Percentiles rank a stretch among this genome's conserved stretches.
Conservation (phyloP, 2,113 vertebrate genomes). For the Perccottus glenii region DNA sequence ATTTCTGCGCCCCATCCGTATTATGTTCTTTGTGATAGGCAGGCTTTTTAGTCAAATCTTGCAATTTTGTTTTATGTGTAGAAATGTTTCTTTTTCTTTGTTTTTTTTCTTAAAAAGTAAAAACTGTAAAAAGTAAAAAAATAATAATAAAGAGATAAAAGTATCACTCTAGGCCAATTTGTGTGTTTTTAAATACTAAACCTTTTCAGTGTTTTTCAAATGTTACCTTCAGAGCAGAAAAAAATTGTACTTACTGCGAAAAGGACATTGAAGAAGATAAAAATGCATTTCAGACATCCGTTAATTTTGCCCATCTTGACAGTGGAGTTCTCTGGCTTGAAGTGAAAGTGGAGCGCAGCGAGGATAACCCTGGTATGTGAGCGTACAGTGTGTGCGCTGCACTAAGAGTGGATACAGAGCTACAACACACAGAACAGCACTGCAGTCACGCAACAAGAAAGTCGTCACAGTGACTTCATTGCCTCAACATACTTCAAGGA, state of each 20-base stretch:
- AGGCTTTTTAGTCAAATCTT: no score
- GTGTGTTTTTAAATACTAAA: background rate
- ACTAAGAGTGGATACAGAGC: conserved; percentile 3
- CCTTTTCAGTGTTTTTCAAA: background rate
- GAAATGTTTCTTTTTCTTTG: no score
- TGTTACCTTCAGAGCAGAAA: background rate
- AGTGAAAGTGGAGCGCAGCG: background rate
- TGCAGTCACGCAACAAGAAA: background rate
- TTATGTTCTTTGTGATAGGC: no score
- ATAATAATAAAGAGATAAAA: no score
- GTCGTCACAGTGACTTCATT: no score
- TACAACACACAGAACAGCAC: conserved; percentile 4
- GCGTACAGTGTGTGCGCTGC: background rate
- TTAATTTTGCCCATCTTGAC: conserved; percentile 69
- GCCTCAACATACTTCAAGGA: no score
- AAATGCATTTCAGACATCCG: conserved; percentile 64
- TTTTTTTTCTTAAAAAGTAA: no score
- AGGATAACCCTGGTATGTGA: background rate
- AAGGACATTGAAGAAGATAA: conserved; percentile 68
- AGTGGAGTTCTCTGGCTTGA: background rate
- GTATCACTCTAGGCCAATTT: background rate
- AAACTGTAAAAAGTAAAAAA: no score
- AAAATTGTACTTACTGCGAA: conserved; percentile 57
- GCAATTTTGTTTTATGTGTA: no score
- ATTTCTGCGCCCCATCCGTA: no score